Evolutionary conservation across 2,113 vertebrate genomes (phyloP).

Genomic region (Rousettus leschenaultii): DNA sequence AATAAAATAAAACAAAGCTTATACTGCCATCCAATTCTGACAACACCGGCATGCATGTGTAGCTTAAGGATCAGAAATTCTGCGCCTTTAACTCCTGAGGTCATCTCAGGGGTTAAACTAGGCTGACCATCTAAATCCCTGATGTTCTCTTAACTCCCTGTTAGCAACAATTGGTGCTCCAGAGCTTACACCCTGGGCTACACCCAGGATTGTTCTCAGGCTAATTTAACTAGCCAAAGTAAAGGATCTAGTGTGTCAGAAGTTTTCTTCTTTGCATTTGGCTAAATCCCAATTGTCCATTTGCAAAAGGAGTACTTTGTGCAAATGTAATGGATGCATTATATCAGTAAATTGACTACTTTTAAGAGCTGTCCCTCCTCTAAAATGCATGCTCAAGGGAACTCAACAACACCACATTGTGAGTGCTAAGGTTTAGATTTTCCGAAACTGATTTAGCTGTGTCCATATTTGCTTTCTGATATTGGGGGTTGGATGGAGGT

Average conservation of each 20-base stretch:
- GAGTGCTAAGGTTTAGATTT: not conserved
- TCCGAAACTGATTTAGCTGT: not conserved
- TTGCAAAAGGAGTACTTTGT: slow-evolving; percentile 24
- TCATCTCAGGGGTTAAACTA: not conserved
- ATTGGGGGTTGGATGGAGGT: not conserved
- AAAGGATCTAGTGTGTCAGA: not conserved
- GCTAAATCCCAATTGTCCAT: not conserved
- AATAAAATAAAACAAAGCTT: not conserved
- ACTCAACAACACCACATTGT: not conserved
- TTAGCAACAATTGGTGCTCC: not conserved
- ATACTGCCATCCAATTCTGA: not conserved
- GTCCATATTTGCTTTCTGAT: not conserved
- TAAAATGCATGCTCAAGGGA: not conserved
- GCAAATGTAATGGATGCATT: not conserved
- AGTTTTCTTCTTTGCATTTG: not conserved
- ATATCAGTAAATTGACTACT: not conserved
- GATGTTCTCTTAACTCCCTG: not conserved
- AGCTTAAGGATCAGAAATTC: not conserved
- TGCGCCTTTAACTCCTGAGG: not conserved
- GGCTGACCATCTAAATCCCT: not conserved
- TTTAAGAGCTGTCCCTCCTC: not conserved
- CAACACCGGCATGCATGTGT: not conserved
- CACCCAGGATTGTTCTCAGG: not conserved
- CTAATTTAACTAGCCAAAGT: not conserved
- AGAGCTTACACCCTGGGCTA: not conserved